Evolutionary conservation across 92 coral and sea anemone species (phyloP).

Genomic region (Actinostola sp.): DNA sequence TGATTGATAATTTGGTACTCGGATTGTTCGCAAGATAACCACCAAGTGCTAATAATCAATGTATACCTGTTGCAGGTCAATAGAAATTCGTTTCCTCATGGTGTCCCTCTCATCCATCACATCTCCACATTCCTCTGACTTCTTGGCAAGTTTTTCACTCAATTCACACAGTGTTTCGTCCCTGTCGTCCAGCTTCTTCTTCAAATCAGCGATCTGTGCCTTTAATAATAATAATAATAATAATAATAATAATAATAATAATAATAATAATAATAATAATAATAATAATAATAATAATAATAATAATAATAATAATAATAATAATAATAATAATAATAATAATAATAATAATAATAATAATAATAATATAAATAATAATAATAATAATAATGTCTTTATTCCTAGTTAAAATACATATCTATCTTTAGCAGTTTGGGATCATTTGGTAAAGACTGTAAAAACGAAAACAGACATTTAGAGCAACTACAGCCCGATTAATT

Average conservation of each 20-base stretch:
- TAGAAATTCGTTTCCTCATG: conserved; percentile 66
- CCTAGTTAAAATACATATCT: too few relatives aligned
- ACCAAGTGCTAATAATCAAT: neutral
- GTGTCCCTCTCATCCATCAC: conserved; percentile 83
- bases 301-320: too few relatives aligned
- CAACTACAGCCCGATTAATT: neutral
- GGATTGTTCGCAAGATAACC: neutral
- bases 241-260: too few relatives aligned
- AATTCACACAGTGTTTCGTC: conserved; percentile 71
- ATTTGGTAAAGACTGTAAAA: conserved; percentile 11
- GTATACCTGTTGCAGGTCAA: conserved; percentile 80
- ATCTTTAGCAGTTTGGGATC: conserved; percentile 32
- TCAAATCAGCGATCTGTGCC: conserved; percentile 65
- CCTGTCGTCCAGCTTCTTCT: conserved; percentile 58
- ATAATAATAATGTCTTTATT: too few relatives aligned
- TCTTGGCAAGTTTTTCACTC: conserved; percentile 71
- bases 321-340: too few relatives aligned
- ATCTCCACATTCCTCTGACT: conserved; percentile 83
- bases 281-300: too few relatives aligned
- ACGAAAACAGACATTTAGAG: neutral
- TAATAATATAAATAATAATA: too few relatives aligned
- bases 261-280: too few relatives aligned
- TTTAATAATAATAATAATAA: conserved; percentile 40
- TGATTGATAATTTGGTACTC: neutral
- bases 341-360: too few relatives aligned